A percentile compares a stretch with the other conserved stretches of the same genome.
These are phyloP conservation scores for Hesperia comma DNA, from an alignment of 2,888 invertebrate genomes.

Conservation along the genomic window DNA sequence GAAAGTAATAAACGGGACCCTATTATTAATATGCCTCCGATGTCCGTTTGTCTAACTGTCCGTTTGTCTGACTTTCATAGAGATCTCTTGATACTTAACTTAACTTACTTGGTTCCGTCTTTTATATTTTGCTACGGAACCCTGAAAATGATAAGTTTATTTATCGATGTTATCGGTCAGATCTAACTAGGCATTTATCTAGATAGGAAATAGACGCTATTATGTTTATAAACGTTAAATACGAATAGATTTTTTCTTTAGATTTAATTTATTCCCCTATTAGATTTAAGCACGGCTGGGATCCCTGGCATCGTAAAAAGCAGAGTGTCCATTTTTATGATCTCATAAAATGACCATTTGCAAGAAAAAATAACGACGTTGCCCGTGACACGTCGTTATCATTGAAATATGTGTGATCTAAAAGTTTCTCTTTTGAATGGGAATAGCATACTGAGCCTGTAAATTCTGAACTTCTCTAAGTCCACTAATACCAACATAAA, in stretches of 20 bases:
- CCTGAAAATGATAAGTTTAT: too few relatives aligned
- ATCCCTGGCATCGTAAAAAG: slow-evolving; percentile 13
- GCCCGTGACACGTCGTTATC: slow-evolving; percentile 25
- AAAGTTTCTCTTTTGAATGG: neutral
- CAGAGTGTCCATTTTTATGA: slow-evolving; percentile 21
- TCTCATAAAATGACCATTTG: slow-evolving; percentile 32
- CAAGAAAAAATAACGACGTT: slow-evolving; percentile 27
- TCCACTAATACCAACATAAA: neutral
- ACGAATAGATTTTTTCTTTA: neutral
- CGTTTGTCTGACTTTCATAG: too few relatives aligned
- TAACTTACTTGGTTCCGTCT: too few relatives aligned
- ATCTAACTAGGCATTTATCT: too few relatives aligned
- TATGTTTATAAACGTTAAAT: neutral
- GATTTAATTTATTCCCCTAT: slow-evolving; percentile 8
- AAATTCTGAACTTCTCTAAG: neutral
- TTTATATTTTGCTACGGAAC: too few relatives aligned
- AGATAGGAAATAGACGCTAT: too few relatives aligned
- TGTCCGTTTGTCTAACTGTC: too few relatives aligned
- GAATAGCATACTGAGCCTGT: slow-evolving; percentile 1
- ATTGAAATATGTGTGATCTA: slow-evolving; percentile 23
- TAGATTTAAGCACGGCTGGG: slow-evolving; percentile 16
- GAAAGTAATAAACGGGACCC: too few relatives aligned
- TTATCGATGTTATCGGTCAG: too few relatives aligned
- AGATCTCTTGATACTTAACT: too few relatives aligned
- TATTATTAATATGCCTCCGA: too few relatives aligned